Percentiles rank a stretch among this genome's conserved stretches.
phyloP scores from a whole-genome alignment of 2,113 vertebrate genomes.

The Pongo pygmaeus region DNA sequence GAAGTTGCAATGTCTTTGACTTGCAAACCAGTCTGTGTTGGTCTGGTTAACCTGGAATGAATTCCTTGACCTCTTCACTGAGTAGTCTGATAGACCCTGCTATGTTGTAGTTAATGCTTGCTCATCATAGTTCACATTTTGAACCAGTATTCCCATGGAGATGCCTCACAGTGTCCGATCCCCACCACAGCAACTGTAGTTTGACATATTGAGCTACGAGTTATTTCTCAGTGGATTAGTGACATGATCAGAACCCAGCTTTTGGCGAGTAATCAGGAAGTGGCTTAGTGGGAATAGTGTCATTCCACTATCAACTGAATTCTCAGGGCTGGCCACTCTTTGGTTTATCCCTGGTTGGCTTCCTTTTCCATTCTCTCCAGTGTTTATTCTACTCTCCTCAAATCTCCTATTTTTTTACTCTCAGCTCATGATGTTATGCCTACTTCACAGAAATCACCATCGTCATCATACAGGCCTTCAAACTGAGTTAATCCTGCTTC shows the following conservation, averaged over 20 bases:
- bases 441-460: not conserved
- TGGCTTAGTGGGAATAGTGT: not conserved
- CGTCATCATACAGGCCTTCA: not conserved
- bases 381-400: not conserved
- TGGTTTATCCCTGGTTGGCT: not conserved
- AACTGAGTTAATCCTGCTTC: not conserved
- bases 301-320: not conserved
- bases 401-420: not conserved
- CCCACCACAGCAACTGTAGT: not conserved
- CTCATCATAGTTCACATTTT: not conserved
- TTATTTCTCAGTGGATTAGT: not conserved
- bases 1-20: not conserved
- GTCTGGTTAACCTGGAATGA: not conserved
- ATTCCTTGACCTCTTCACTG: not conserved
- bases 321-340: not conserved
- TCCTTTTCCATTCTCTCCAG: not conserved
- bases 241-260: not conserved
- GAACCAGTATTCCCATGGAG: not conserved
- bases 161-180: not conserved
- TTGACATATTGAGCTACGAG: not conserved
- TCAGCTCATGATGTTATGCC: not conserved
- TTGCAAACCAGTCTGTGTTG: not conserved
- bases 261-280: not conserved
- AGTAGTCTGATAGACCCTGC: not conserved
- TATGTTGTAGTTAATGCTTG: fast-evolving